Evolutionary conservation across 2,888 invertebrate species (phyloP).

Genomic region (Schizotus pectinicornis): DNA sequence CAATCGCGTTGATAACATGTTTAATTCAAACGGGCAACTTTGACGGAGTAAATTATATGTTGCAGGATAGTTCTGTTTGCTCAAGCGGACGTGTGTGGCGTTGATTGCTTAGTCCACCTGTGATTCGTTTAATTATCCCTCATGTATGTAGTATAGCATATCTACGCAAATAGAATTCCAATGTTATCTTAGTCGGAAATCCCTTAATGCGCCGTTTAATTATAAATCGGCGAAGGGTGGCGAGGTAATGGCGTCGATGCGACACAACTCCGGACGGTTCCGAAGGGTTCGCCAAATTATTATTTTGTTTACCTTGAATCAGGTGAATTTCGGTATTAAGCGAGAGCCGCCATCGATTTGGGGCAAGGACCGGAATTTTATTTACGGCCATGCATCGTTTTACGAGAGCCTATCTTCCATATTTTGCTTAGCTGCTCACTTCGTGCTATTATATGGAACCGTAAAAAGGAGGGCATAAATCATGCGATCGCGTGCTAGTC

Average conservation of each 20-base stretch:
- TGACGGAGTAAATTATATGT: slow-evolving; percentile 29
- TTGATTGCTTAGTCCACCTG: slow-evolving; percentile 29
- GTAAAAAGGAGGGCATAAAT: slow-evolving; percentile 13
- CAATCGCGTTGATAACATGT: slow-evolving; percentile 29
- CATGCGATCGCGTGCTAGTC: slow-evolving; percentile 15
- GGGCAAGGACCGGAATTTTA: too few relatives aligned
- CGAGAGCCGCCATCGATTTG: neutral
- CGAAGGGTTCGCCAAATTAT: too few relatives aligned
- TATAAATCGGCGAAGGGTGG: slow-evolving; percentile 11
- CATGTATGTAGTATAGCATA: slow-evolving; percentile 17
- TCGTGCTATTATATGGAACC: slow-evolving; percentile 6
- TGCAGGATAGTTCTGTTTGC: slow-evolving; percentile 20
- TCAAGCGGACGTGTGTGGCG: slow-evolving; percentile 28
- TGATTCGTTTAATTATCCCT: slow-evolving; percentile 28
- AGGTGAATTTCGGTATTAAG: too few relatives aligned
- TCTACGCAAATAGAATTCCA: slow-evolving; percentile 27
- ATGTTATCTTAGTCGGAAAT: slow-evolving; percentile 25
- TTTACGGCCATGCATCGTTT: neutral
- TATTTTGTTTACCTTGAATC: too few relatives aligned
- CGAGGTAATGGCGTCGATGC: too few relatives aligned
- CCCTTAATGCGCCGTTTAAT: slow-evolving; percentile 20
- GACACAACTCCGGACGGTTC: too few relatives aligned
- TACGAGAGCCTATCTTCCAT: neutral
- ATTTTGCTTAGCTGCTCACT: slow-evolving; percentile 4
- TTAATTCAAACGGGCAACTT: slow-evolving; percentile 29